Percentiles rank a stretch among this genome's conserved stretches.
phyloP scores from a whole-genome alignment of 2,113 vertebrate species.

The Ranitomeya imitator region DNA sequence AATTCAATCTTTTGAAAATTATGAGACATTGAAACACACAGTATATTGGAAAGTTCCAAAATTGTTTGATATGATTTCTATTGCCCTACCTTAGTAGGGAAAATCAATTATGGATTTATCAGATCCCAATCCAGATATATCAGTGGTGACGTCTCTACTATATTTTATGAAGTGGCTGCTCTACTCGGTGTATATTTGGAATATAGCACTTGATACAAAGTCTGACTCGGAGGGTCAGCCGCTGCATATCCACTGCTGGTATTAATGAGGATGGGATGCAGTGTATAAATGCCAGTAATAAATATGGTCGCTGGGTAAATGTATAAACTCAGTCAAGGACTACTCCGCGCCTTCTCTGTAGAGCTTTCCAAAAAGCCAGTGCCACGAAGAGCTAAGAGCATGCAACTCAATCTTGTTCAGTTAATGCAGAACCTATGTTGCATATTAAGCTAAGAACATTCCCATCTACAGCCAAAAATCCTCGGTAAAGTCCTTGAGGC shows the following conservation, averaged over 20 bases:
- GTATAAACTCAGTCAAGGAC: not conserved
- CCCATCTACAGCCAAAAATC: not conserved
- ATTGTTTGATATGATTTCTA: not conserved
- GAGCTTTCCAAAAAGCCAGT: not conserved
- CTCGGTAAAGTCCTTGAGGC: not conserved
- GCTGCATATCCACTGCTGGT: not conserved
- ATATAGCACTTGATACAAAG: not conserved
- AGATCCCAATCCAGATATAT: not conserved
- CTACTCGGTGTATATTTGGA: slow-evolving; percentile 9
- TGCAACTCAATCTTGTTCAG: not conserved
- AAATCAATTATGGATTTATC: not conserved
- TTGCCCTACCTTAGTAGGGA: not conserved
- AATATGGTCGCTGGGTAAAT: not conserved
- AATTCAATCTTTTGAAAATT: too few relatives aligned
- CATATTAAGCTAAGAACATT: not conserved
- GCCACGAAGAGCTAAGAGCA: not conserved
- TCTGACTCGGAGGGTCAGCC: not conserved
- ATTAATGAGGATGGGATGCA: slow-evolving; percentile 9
- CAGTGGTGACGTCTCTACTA: not conserved
- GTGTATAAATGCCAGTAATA: not conserved
- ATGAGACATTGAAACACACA: too few relatives aligned
- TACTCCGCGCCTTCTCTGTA: not conserved
- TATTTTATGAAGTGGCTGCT: slow-evolving; percentile 10
- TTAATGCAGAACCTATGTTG: not conserved
- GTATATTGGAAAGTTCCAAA: too few relatives aligned